These are phyloP conservation scores for Chitala chitala DNA, from an alignment of 2,113 vertebrate genomes.

Conservation along the genomic window DNA sequence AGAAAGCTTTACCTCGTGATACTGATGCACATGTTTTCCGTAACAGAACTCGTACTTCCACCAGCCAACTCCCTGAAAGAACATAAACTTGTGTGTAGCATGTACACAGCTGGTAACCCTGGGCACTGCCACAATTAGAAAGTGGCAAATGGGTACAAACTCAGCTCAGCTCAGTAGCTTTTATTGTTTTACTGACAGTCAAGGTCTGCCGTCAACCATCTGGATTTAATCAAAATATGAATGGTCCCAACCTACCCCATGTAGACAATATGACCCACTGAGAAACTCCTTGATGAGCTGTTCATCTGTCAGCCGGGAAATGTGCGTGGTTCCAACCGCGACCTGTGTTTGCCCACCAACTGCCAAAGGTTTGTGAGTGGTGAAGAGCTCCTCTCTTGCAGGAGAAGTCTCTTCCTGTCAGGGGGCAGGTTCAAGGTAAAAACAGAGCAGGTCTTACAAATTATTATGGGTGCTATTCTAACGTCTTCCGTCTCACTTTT, in stretches of 20 bases:
- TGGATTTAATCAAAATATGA: neutral
- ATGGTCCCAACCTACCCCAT: constrained; percentile 76
- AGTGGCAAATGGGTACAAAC: no score
- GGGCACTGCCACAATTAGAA: no score
- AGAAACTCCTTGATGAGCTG: constrained; percentile 97
- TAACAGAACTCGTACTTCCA: constrained; percentile 99
- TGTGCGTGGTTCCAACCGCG: constrained; percentile 90
- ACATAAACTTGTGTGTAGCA: constrained; percentile 14
- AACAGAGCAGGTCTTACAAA: neutral
- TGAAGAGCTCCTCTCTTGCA: constrained; percentile 78
- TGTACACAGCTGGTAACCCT: neutral
- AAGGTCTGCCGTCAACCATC: neutral
- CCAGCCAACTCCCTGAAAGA: constrained; percentile 89
- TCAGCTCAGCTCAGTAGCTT: neutral
- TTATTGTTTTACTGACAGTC: neutral
- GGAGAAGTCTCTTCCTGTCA: constrained; percentile 72
- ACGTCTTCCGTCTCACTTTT: no score
- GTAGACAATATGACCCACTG: constrained; percentile 93
- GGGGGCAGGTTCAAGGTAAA: neutral
- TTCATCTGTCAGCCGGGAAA: constrained; percentile 93
- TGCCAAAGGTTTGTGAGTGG: constrained; percentile 83
- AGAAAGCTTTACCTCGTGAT: constrained; percentile 78
- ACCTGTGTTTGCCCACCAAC: constrained; percentile 79
- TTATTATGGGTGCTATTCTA: no score
- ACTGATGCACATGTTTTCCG: constrained; percentile 91